phyloP scores from a whole-genome alignment of 2,888 invertebrate species.

The Empis stercorea region DNA sequence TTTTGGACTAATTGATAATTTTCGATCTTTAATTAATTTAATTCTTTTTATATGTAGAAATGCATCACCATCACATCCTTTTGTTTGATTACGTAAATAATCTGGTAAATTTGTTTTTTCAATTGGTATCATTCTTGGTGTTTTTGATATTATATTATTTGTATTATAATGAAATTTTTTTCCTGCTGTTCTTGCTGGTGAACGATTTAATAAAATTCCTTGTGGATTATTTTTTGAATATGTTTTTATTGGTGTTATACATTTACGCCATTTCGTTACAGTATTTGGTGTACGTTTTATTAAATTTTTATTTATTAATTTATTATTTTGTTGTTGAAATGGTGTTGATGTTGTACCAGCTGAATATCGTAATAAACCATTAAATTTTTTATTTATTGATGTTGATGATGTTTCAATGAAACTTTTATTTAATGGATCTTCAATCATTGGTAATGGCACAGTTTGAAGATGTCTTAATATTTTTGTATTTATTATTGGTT shows the following conservation, averaged over 20 bases:
- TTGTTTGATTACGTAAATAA: neutral
- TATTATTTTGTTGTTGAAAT: no score
- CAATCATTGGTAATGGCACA: no score
- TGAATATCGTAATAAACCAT: no score
- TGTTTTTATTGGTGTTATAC: neutral
- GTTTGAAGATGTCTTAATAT: no score
- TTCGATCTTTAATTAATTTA: neutral
- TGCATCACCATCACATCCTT: neutral
- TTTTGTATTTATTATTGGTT: no score
- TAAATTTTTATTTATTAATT: no score
- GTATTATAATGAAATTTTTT: no score
- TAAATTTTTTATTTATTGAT: no score
- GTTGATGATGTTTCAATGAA: no score
- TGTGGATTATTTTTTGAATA: neutral
- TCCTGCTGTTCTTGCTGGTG: neutral
- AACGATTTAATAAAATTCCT: neutral
- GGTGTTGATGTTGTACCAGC: no score
- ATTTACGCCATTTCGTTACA: neutral
- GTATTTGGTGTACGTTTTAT: neutral
- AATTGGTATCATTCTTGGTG: neutral
- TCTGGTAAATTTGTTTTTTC: neutral
- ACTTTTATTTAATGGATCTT: no score
- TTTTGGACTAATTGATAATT: neutral
- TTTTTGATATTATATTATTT: neutral
- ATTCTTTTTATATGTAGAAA: neutral